Conservation (phyloP, 2,797 vertebrate genomes). For the Pelobates cultripes region DNA sequence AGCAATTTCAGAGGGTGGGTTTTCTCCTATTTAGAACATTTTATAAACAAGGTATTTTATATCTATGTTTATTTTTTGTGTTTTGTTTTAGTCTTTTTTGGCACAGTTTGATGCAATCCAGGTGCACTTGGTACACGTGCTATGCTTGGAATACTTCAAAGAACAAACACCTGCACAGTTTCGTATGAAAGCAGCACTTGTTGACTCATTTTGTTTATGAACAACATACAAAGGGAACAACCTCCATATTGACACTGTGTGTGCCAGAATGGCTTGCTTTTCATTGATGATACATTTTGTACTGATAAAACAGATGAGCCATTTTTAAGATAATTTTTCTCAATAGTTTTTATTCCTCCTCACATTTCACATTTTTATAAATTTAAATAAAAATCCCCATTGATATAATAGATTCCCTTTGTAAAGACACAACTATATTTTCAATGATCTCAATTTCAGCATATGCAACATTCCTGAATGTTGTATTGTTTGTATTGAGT, state of each 20-base stretch:
- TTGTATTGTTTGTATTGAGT: too few species aligned
- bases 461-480: too few species aligned
- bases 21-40: slow-evolving; percentile 11
- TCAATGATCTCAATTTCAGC: too few species aligned
- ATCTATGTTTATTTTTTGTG: background rate
- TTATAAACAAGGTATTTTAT: slow-evolving; percentile 27
- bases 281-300: background rate
- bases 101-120: slow-evolving; percentile 4
- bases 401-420: too few species aligned
- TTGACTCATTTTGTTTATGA: background rate
- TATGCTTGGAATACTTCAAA: slow-evolving; percentile 20
- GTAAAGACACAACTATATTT: too few species aligned
- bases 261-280: background rate
- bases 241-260: background rate
- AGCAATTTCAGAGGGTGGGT: slow-evolving; percentile 7
- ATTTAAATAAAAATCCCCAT: too few species aligned
- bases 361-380: too few species aligned
- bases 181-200: background rate
- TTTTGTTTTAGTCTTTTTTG: background rate
- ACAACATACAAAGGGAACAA: background rate
- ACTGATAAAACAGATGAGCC: background rate
- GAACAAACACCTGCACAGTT: background rate
- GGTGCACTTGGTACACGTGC: slow-evolving; percentile 24
- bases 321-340: too few species aligned
- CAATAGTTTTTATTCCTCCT: too few species aligned